phyloP scores from a whole-genome alignment of 2,888 invertebrate genomes.

The Diabrotica balteata region DNA sequence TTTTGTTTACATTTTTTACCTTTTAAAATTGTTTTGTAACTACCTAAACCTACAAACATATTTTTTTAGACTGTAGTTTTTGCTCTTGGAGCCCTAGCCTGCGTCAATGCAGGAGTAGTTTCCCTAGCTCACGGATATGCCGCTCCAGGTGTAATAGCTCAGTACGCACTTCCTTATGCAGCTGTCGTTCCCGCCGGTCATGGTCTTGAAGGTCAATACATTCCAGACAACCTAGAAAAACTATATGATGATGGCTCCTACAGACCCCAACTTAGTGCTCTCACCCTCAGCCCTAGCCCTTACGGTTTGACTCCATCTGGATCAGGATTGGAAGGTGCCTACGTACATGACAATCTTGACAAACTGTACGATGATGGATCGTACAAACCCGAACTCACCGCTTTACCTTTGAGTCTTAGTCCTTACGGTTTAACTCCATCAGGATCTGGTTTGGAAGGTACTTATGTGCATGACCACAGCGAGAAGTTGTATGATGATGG shows the following conservation, averaged over 20 bases:
- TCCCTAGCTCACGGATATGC: slow-evolving; percentile 26
- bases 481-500: slow-evolving; percentile 53
- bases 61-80: slow-evolving; percentile 37
- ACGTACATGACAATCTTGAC: slow-evolving; percentile 48
- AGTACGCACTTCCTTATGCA: slow-evolving; percentile 29
- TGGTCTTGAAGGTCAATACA: slow-evolving; percentile 49
- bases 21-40: no score
- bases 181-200: slow-evolving; percentile 38
- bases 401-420: slow-evolving; percentile 40
- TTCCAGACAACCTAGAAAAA: slow-evolving; percentile 46
- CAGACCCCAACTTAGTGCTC: slow-evolving; percentile 42
- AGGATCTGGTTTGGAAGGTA: slow-evolving; percentile 49
- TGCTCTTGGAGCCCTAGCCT: slow-evolving; percentile 41
- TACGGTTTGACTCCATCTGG: slow-evolving; percentile 44
- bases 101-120: slow-evolving; percentile 41
- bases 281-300: slow-evolving; percentile 42
- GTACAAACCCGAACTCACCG: slow-evolving; percentile 39
- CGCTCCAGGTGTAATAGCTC: slow-evolving; percentile 27
- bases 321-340: slow-evolving; percentile 49
- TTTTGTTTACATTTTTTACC: no score
- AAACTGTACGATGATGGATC: slow-evolving; percentile 52
- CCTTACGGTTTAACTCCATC: slow-evolving; percentile 44
- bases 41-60: not conserved
- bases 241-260: slow-evolving; percentile 53
- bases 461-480: slow-evolving; percentile 48